Evolutionary conservation across 1,140 invertebrate species (phyloP), one percentile per base, ranked within the genome.

Genomic region (Cherax quadricarinatus): DNA sequence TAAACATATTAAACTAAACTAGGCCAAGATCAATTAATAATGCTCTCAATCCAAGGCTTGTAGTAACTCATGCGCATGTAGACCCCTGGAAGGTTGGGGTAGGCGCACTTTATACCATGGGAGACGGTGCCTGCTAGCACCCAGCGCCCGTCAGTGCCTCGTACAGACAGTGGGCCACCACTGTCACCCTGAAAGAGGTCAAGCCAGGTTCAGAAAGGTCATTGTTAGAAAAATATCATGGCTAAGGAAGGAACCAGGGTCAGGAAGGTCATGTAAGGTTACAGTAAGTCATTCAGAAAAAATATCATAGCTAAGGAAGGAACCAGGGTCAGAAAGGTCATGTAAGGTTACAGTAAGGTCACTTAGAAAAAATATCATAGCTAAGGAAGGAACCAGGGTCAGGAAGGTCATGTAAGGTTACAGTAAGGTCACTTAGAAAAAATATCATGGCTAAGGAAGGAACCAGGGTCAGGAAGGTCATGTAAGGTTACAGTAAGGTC

Each of bases 101-200:
- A 97, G 1, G 98, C 98, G 94, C 98, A 99, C 94, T 98, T 98
- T 93, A 98, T 99, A 18, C 98, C 98, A 95, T 99, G 98, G 7
- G 98, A 99, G 0, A 99, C 98, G 0, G 98, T 98, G 16, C 98
- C 98, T 3, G 97, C 97, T 6, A 99, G 95, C 89, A 98, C 96
- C 97, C 98, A 99, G 89, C 97, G 96, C 21, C 98, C 98, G 94
- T 98, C 97, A 0, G 96, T 96, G 89, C 97, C 95, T 94, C 98
- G 97, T 41, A 98, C 95, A 57, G 98, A 97, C 88, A 99, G 94
- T 1, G 98, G 98, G 53, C 98, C 98, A 10, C 98, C 98, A 94
- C 98, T 98, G 96, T 99, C 98, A 92, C 98, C 98, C 98, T 99
- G 95, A 18, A 16, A 16, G 57, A 66, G 62, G 21, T 66, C 14